Evolutionary conservation across 2,888 invertebrate genomes (phyloP).

Genomic region (Microctonus aethiopoides): DNA sequence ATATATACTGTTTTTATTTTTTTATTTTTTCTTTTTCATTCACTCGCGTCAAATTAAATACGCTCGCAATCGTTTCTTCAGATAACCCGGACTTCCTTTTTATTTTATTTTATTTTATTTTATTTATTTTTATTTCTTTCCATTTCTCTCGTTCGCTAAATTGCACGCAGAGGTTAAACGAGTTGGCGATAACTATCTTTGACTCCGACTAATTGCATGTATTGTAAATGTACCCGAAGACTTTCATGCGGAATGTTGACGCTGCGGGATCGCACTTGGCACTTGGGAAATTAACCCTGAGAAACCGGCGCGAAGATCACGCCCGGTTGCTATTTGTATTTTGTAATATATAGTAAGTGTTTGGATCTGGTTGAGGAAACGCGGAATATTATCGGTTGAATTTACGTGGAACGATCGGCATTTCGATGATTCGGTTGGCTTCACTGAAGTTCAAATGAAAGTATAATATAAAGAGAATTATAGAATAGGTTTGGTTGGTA

Average conservation of each 20-base stretch:
- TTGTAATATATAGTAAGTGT: not conserved
- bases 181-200: slow-evolving; percentile 39
- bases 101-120: slow-evolving; percentile 1
- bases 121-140: not conserved
- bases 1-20: not conserved
- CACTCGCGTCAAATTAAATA: slow-evolving; percentile 5
- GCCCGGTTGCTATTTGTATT: not conserved
- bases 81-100: slow-evolving; percentile 1
- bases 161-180: slow-evolving; percentile 29
- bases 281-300: slow-evolving; percentile 15
- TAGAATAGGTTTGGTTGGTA: too few species aligned
- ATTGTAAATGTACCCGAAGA: slow-evolving; percentile 39
- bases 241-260: slow-evolving; percentile 8
- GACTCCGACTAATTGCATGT: slow-evolving; percentile 49
- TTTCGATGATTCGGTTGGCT: slow-evolving; percentile 2
- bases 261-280: not conserved
- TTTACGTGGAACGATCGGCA: slow-evolving; percentile 17
- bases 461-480: too few species aligned
- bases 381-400: not conserved
- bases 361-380: not conserved
- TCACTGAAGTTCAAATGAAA: not conserved
- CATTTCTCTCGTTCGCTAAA: slow-evolving; percentile 5
- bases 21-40: not conserved
- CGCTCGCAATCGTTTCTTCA: not conserved
- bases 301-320: slow-evolving; percentile 11